phyloP scores from a whole-genome alignment of 2,113 vertebrate genomes.

The Ahaetulla prasina region DNA sequence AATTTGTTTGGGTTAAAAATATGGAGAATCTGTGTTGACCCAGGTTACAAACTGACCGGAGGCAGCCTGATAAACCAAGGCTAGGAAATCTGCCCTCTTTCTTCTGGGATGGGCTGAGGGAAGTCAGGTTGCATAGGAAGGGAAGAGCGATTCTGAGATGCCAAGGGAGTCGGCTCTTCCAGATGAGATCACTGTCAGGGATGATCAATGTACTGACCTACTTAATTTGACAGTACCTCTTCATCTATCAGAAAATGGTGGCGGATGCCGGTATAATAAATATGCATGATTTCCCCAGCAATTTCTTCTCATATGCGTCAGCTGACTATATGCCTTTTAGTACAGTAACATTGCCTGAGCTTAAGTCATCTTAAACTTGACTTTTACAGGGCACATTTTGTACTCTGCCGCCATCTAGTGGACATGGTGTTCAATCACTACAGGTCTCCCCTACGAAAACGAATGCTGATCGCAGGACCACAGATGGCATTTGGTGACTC shows the following conservation, averaged over 20 bases:
- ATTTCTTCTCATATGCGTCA: slow-evolving; percentile 6
- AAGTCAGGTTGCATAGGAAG: neutral
- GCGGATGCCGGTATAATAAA: neutral
- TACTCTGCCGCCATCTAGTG: slow-evolving; percentile 61
- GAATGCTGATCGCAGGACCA: neutral
- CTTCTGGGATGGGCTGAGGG: neutral
- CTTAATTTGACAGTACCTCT: slow-evolving; percentile 13
- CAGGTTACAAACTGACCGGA: neutral
- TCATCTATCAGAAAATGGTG: slow-evolving; percentile 8
- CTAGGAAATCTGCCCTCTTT: slow-evolving; percentile 11
- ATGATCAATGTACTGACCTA: slow-evolving; percentile 12
- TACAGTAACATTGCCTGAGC: neutral
- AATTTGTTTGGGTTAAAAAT: neutral
- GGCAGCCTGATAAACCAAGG: slow-evolving; percentile 8
- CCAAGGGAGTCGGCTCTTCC: slow-evolving; percentile 19
- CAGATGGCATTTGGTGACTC: slow-evolving; percentile 44
- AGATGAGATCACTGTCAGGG: neutral
- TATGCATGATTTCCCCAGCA: neutral
- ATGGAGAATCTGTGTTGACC: neutral
- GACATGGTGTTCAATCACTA: neutral
- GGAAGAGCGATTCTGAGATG: neutral
- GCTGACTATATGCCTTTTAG: neutral
- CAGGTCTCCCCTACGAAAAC: rapidly evolving
- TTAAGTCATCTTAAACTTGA: neutral
- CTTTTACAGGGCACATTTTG: neutral